Percentiles rank a stretch among this genome's conserved stretches.
Evolutionary conservation across 2,888 invertebrate species (phyloP).

Genomic region (Volucella zonaria): DNA sequence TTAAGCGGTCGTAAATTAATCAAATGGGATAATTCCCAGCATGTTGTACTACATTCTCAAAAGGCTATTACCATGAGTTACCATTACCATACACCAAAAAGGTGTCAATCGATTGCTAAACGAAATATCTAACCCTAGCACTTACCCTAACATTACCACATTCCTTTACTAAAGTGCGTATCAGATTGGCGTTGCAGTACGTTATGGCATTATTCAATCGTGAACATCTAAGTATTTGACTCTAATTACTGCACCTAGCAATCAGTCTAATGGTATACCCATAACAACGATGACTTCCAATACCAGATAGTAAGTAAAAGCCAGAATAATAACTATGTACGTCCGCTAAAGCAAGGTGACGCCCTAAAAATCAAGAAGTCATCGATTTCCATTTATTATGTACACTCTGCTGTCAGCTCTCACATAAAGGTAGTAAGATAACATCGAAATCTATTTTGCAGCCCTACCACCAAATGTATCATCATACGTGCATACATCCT

Average conservation of each 20-base stretch:
- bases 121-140: no score
- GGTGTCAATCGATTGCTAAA: no score
- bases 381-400: constrained; percentile 7
- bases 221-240: no score
- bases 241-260: neutral
- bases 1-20: no score
- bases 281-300: neutral
- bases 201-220: no score
- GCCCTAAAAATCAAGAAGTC: neutral
- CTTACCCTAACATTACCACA: no score
- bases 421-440: constrained; percentile 1
- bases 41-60: no score
- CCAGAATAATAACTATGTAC: constrained; percentile 3
- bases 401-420: constrained; percentile 14
- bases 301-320: neutral
- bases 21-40: no score
- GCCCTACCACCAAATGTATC: constrained; percentile 4
- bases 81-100: no score
- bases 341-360: neutral
- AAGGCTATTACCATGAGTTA: no score
- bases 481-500: neutral
- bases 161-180: no score
- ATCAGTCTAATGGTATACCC: neutral
- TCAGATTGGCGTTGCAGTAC: no score
- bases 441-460: neutral